These are phyloP conservation scores for Campylorhamphus procurvoides DNA, from an alignment of 2,113 vertebrate species.

Conservation along the genomic window DNA sequence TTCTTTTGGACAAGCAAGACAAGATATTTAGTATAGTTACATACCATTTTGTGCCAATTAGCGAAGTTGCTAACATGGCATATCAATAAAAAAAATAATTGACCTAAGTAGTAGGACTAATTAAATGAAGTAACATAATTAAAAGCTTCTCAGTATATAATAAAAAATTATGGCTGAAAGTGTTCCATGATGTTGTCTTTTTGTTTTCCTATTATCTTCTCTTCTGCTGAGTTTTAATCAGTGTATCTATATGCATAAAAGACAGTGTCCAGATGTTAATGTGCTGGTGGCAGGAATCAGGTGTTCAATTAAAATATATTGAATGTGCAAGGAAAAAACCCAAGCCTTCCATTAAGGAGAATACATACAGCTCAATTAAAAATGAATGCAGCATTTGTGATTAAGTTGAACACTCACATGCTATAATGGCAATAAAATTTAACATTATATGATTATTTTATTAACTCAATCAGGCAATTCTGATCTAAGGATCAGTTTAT, in stretches of 20 bases:
- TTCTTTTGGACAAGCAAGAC: conserved; percentile 16
- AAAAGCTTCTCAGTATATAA: conserved; percentile 75
- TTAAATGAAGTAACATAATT: conserved; percentile 78
- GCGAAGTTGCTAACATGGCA: conserved; percentile 53
- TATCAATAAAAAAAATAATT: conserved; percentile 75
- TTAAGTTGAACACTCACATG: conserved; percentile 41
- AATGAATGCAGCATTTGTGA: conserved; percentile 17
- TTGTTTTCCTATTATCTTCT: conserved; percentile 66
- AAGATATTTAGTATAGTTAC: conserved; percentile 17
- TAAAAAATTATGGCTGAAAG: conserved; percentile 72
- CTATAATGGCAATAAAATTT: not conserved
- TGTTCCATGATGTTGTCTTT: conserved; percentile 74
- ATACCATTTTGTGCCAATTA: conserved; percentile 71
- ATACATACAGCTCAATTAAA: conserved; percentile 36
- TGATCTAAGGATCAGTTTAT: conserved; percentile 15
- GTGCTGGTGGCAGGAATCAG: conserved; percentile 73
- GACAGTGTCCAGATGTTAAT: conserved; percentile 71
- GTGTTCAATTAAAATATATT: conserved; percentile 77
- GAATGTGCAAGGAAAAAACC: conserved; percentile 41
- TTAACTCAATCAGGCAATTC: conserved; percentile 50
- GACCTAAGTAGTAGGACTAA: conserved; percentile 72
- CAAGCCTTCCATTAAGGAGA: conserved; percentile 56
- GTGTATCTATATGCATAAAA: conserved; percentile 64
- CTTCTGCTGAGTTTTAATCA: conserved; percentile 70
- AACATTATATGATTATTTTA: conserved; percentile 30